These are phyloP conservation scores for Heliconius aoede DNA, from an alignment of 2,888 invertebrate genomes.

Conservation along the genomic window DNA sequence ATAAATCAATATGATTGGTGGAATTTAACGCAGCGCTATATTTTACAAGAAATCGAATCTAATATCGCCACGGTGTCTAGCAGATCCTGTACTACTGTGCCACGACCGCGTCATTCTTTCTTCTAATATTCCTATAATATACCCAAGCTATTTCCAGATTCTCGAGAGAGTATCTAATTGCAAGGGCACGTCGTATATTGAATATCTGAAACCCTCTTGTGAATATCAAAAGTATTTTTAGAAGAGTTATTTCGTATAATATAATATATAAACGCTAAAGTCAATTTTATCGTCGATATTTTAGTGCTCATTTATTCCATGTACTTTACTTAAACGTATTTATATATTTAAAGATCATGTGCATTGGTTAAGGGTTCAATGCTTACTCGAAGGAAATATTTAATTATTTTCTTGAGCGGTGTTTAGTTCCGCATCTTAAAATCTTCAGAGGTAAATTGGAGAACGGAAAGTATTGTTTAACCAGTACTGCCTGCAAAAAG, in stretches of 20 bases:
- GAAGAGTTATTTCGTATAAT: slow-evolving; percentile 34
- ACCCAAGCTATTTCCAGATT: slow-evolving; percentile 7
- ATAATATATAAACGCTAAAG: slow-evolving; percentile 11
- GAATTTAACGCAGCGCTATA: too few relatives aligned
- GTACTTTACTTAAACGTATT: not conserved
- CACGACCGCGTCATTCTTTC: not conserved
- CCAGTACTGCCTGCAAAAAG: too few relatives aligned
- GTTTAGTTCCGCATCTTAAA: not conserved
- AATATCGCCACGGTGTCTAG: not conserved
- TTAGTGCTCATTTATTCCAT: not conserved
- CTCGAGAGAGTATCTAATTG: slow-evolving; percentile 32
- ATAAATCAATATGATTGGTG: too few relatives aligned
- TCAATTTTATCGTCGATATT: not conserved
- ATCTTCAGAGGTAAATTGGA: too few relatives aligned
- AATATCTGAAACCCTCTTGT: slow-evolving; percentile 38
- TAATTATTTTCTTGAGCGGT: not conserved
- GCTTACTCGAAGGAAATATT: not conserved
- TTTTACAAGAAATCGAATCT: too few relatives aligned
- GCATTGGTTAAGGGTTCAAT: not conserved
- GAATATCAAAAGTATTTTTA: slow-evolving; percentile 41
- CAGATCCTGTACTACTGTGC: not conserved
- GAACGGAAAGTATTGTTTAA: too few relatives aligned
- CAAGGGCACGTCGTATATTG: slow-evolving; percentile 31
- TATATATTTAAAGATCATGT: not conserved
- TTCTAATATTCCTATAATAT: not conserved